phyloP scores from a whole-genome alignment of 1,140 invertebrate genomes.

The Macrostomum lignano region DNA sequence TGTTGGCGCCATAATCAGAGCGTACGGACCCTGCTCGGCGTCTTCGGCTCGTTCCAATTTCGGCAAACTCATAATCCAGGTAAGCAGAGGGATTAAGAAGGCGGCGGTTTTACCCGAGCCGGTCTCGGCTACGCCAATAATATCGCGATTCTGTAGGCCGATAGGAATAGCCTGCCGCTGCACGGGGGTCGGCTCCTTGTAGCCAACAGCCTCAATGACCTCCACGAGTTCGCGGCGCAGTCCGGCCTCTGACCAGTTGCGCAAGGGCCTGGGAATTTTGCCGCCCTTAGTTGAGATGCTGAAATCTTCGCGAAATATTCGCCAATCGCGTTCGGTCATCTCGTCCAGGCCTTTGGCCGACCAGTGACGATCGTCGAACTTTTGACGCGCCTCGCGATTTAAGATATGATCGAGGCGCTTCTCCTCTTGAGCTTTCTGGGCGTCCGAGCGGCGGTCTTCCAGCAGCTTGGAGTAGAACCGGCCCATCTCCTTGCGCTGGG shows the following conservation, averaged over 20 bases:
- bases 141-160: constrained; percentile 83
- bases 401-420: constrained; percentile 68
- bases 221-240: constrained; percentile 68
- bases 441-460: constrained; percentile 70
- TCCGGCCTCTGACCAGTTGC: constrained; percentile 73
- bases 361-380: constrained; percentile 97
- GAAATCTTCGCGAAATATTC: constrained; percentile 96
- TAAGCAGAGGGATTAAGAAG: constrained; percentile 77
- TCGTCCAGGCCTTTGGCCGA: constrained; percentile 65
- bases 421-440: constrained; percentile 88
- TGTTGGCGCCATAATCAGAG: constrained; percentile 88
- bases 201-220: constrained; percentile 65
- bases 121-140: constrained; percentile 96
- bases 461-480: constrained; percentile 89
- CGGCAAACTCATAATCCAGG: constrained; percentile 89
- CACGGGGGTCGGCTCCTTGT: constrained; percentile 89
- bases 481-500: constrained; percentile 81
- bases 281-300: constrained; percentile 96
- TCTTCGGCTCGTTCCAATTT: constrained; percentile 53
- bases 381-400: constrained; percentile 81
- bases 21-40: constrained; percentile 68
- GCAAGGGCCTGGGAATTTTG: constrained; percentile 72
- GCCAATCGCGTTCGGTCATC: constrained; percentile 97
- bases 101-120: constrained; percentile 91
- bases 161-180: constrained; percentile 96